phyloP scores from a whole-genome alignment of 2,113 vertebrate species.

The Limanda limanda region DNA sequence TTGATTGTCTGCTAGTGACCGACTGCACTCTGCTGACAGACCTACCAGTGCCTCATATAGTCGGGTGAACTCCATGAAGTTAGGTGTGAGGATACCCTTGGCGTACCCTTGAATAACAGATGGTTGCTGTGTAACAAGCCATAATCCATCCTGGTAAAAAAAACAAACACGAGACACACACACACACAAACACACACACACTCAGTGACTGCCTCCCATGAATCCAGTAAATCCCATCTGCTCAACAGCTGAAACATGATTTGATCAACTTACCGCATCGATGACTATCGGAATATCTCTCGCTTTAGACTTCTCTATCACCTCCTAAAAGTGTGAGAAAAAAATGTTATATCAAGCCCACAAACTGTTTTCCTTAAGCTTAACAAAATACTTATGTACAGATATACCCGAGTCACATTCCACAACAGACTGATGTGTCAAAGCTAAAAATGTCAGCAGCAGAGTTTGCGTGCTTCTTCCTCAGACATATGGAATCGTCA shows the following conservation, averaged over 20 bases:
- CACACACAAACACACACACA: conserved; percentile 19
- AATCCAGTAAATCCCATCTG: conserved; percentile 14
- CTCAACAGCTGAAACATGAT: conserved; percentile 16
- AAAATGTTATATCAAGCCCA: neutral
- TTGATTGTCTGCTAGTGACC: neutral
- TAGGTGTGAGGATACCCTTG: conserved; percentile 94
- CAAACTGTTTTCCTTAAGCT: no score
- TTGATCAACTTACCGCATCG: conserved; percentile 89
- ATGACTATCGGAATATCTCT: conserved; percentile 92
- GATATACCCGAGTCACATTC: no score
- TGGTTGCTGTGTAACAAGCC: conserved; percentile 92
- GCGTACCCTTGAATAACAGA: conserved; percentile 92
- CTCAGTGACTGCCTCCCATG: conserved; percentile 6
- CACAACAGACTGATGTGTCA: no score
- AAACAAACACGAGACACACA: conserved; percentile 12
- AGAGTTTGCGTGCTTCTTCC: no score
- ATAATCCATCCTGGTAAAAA: conserved; percentile 91
- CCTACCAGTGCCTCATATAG: conserved; percentile 94
- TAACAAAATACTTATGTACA: no score
- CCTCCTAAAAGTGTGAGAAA: conserved; percentile 81
- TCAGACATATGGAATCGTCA: no score
- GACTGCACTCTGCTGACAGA: conserved; percentile 9
- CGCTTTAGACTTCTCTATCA: conserved; percentile 90
- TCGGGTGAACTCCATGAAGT: conserved; percentile 93
- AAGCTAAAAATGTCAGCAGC: no score